Conservation (phyloP, 2,113 vertebrate species). For the Nibea coibor region DNA sequence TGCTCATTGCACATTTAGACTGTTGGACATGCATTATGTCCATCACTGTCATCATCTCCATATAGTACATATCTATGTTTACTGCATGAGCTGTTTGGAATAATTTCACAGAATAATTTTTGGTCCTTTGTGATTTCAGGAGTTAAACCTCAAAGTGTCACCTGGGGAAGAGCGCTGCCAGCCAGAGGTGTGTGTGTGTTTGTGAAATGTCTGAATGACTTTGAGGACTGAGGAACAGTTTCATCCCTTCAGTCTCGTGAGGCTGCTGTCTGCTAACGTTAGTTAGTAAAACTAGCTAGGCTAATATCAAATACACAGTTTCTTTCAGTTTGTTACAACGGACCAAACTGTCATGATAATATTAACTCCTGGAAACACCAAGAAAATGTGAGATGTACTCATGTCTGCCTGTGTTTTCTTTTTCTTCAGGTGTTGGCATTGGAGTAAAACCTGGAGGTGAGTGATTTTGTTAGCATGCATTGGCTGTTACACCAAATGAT, state of each 20-base stretch:
- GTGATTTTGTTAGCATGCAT: conserved; percentile 3
- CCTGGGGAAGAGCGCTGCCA: conserved; percentile 70
- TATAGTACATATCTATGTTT: not conserved
- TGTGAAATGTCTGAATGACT: not conserved
- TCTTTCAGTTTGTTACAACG: not conserved
- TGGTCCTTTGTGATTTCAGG: conserved; percentile 57
- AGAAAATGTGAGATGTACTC: not conserved
- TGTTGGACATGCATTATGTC: not conserved
- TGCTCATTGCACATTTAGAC: not conserved
- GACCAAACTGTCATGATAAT: not conserved
- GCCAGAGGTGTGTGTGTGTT: conserved; percentile 70
- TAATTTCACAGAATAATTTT: not conserved
- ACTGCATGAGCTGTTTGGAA: not conserved
- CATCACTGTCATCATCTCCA: too few species aligned
- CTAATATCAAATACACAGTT: too few species aligned
- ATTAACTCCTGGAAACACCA: not conserved
- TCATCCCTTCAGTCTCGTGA: not conserved
- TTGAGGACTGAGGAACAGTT: not conserved
- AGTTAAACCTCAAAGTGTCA: conserved; percentile 73
- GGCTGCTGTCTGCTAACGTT: not conserved
- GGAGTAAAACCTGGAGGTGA: conserved; percentile 76
- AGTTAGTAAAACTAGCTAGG: not conserved
- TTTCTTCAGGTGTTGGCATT: conserved; percentile 56
- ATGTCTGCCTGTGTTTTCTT: not conserved
- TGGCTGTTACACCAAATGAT: not conserved